phyloP scores from a whole-genome alignment of 2,888 invertebrate species.

The Allygus modestus region DNA sequence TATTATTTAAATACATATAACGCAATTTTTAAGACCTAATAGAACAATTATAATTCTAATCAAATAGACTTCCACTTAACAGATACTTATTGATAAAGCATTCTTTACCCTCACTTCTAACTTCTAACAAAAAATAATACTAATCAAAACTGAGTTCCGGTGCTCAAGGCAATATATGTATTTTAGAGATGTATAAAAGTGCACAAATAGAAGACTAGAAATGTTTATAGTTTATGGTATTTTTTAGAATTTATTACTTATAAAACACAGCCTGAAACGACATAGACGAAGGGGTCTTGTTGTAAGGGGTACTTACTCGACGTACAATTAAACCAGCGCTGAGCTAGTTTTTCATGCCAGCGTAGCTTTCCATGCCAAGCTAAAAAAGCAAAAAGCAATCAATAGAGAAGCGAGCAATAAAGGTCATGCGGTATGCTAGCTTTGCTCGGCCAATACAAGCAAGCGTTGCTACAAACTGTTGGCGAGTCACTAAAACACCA shows the following conservation, averaged over 20 bases:
- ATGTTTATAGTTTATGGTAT: no score
- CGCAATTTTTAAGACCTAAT: no score
- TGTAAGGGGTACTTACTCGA: conserved; percentile 49
- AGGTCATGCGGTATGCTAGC: conserved; percentile 44
- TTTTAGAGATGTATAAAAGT: no score
- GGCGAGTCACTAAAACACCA: not conserved
- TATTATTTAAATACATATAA: no score
- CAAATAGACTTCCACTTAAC: no score
- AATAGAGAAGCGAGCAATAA: conserved; percentile 12
- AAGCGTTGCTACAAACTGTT: not conserved
- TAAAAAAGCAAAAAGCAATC: conserved; percentile 61
- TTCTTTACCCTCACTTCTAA: no score
- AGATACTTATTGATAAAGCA: no score
- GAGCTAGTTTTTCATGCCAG: conserved; percentile 60
- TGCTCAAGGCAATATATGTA: no score
- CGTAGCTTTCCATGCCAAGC: conserved; percentile 58
- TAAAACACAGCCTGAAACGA: not conserved
- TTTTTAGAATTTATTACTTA: not conserved
- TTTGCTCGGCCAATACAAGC: conserved; percentile 23
- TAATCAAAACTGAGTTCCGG: no score
- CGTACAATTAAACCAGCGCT: conserved; percentile 61
- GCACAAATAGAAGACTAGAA: no score
- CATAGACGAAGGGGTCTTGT: not conserved
- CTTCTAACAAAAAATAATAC: no score
- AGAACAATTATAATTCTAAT: no score